Conservation (phyloP, 2,888 invertebrate genomes). For the Microdon myrmicae region DNA sequence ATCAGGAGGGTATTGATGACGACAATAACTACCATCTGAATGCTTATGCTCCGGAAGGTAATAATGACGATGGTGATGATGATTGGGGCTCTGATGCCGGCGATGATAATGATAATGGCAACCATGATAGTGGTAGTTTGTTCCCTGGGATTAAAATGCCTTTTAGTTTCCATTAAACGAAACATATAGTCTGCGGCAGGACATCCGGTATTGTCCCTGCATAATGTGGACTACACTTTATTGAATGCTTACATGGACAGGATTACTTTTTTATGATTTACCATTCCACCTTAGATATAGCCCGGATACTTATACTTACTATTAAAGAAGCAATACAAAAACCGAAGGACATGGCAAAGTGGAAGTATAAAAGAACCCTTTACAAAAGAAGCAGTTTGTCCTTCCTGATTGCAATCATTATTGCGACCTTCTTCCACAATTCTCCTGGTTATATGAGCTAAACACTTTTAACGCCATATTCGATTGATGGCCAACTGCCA, state of each 20-base stretch:
- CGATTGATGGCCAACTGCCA: conserved; percentile 30
- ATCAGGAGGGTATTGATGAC: conserved; percentile 38
- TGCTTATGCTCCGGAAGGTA: too few species aligned
- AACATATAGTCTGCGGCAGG: conserved; percentile 20
- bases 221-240: conserved; percentile 50
- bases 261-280: conserved; percentile 25
- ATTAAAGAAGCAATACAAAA: conserved; percentile 16
- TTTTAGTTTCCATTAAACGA: conserved; percentile 51
- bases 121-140: conserved; percentile 45
- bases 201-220: conserved; percentile 28
- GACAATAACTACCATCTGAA: conserved; percentile 13
- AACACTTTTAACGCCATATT: conserved; percentile 26
- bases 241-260: conserved; percentile 41
- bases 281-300: conserved; percentile 33
- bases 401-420: conserved; percentile 43
- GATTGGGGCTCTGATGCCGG: conserved; percentile 9
- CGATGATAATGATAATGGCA: conserved; percentile 36
- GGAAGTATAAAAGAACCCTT: conserved; percentile 20
- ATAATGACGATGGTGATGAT: conserved; percentile 6
- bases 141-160: conserved; percentile 47
- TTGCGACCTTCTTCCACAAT: conserved; percentile 35
- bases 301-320: conserved; percentile 43
- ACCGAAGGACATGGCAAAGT: conserved; percentile 9
- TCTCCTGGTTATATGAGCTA: conserved; percentile 5
- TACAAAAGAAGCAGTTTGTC: conserved; percentile 36